Evolutionary conservation across 2,888 invertebrate genomes (phyloP), one percentile per base, ranked within the genome.

Genomic region (Leucania comma): DNA sequence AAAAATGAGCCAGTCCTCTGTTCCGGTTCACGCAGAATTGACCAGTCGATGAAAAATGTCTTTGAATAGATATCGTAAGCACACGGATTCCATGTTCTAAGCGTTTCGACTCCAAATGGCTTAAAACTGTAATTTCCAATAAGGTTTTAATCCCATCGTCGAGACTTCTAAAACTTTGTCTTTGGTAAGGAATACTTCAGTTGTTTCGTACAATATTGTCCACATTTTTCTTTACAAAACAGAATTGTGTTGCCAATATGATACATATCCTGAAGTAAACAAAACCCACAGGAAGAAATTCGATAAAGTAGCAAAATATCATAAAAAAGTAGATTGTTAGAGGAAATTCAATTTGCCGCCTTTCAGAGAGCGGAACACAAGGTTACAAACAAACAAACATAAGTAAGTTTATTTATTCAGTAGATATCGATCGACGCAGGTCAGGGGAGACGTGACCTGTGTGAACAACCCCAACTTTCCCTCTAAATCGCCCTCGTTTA

Each of bases 321-420:
- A 78, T 78, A 76, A 77, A 78, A 29, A 72, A 78, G 65, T 75
- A 63, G 35, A 81, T 73, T 73, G 69, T 73, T 22, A 38, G 53
- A 57, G 79, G 76, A 79, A 84, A 85, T 83, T 79, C 72, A 71
- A 85, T 84, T 77, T 64, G 26, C 53, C 53, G 56, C 57, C 59
- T 77, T 61, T 62, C 53, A 64, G 50, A 72, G 56, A 46, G 70
- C 20, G 64, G 59, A 71, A 73, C 74, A 71, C 75, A 70, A 73
- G 74, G 83, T 80, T 77, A 80, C 75, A 83, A 82, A 84, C 85
- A 82, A 76, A 81, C 78, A 83, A 83, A 77, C 78, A 78, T 69
- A 78, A 79, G 75, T 81, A 61, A 79, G 75, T 78, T 88, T 86
- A 89, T 88, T 90, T 89, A 90, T 90, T 90, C 89, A 90, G 75